Conservation (phyloP, 2,888 invertebrate genomes). For the Rosalia funebris region DNA sequence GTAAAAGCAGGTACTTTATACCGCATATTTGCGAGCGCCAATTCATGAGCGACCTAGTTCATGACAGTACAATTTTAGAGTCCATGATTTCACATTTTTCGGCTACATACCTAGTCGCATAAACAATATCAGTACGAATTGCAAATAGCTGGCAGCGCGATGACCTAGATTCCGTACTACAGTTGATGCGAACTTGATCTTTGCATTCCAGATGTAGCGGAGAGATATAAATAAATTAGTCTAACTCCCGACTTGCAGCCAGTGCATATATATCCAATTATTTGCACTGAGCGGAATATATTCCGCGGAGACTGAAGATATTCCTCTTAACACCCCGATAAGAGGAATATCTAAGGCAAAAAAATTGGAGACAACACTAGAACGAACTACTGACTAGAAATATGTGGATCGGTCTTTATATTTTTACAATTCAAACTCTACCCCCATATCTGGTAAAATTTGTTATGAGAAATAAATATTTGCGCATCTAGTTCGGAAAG, state of each 20-base stretch:
- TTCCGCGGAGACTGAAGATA: no score
- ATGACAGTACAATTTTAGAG: background rate
- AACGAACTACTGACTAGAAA: no score
- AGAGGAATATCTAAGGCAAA: no score
- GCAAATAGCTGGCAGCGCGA: constrained; percentile 27
- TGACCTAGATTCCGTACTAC: constrained; percentile 33
- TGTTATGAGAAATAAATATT: no score
- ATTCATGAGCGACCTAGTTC: background rate
- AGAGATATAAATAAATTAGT: constrained; percentile 23
- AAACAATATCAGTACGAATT: constrained; percentile 23
- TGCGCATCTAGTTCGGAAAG: no score
- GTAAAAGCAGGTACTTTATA: background rate
- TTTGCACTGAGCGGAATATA: no score
- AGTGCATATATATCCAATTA: constrained; percentile 9
- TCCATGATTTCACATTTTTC: background rate
- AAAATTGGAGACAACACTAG: no score
- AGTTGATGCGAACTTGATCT: constrained; percentile 41
- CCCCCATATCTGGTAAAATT: no score
- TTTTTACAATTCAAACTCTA: no score
- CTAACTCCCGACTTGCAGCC: constrained; percentile 10
- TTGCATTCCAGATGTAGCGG: constrained; percentile 37
- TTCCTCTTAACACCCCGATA: no score
- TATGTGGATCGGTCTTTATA: no score
- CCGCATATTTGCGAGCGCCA: background rate
- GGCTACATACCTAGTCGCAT: background rate